Evolutionary conservation across 2,113 vertebrate species (phyloP), one percentile per base, ranked within the genome.

Genomic region (Upupa epops): DNA sequence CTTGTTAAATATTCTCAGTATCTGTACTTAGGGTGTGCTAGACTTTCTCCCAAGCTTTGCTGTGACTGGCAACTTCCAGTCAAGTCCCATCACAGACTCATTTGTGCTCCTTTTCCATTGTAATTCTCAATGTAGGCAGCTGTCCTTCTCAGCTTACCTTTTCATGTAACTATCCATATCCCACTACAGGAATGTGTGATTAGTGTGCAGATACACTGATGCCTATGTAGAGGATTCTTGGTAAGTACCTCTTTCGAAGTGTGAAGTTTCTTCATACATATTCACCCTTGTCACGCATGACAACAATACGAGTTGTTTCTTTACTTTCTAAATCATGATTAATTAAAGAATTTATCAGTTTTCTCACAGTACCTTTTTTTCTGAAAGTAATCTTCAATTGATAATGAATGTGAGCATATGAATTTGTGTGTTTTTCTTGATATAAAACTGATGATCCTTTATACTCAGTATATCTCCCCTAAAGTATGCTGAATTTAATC

Each of bases 401-500:
- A 88, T 56, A 83, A 29, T 36, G 60, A 84, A 58, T 59, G 46
- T 40, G 13, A 86, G 5, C 54, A 90, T 88, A n/a, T 61, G 81
- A 90, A 83, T 90, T 52, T 49, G 8, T 92, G 42, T 85, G 37
- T 60, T 92, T 86, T 91, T 69, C 73, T 95, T 90, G 63, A 31
- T 81, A 51, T 86, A 90, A 86, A 64, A 76, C 37, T 70, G 55
- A 86, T 80, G 15, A 58, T 89, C 88, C 29, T 78, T 63, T 78
- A 60, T 90, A 61, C 19, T 84, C 36, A 34, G 36, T 55, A 7
- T 36, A 65, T 74, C 85, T 95, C 49, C 69, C 72, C 61, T 73
- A 92, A 94, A 76, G 58, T 94, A 88, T 71, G 25, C 83, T 92
- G 73, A 89, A 93, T 91, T 83, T 51, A 42, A 68, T 96, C 58